A percentile compares a stretch with the other conserved stretches of the same genome.
phyloP scores from a whole-genome alignment of 1,140 invertebrate species.

The Heliconius eleuchia region DNA sequence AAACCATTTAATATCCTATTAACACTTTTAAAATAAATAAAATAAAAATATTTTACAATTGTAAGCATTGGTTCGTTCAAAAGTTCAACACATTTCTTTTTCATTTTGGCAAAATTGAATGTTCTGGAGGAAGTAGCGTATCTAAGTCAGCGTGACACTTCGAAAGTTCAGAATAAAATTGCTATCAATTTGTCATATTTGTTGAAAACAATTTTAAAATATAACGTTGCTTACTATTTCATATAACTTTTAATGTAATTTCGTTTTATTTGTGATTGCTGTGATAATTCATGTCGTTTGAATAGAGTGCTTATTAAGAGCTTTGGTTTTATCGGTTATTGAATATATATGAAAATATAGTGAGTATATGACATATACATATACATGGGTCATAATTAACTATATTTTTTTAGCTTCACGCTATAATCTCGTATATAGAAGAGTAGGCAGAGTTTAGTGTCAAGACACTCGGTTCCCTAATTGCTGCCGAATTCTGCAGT shows the following conservation, averaged over 20 bases:
- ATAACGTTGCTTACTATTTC: neutral
- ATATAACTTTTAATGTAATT: constrained; percentile 14
- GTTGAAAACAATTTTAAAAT: constrained; percentile 21
- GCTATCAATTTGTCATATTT: constrained; percentile 22
- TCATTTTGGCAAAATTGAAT: constrained; percentile 9
- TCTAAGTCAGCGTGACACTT: constrained; percentile 18
- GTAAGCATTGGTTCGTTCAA: constrained; percentile 1
- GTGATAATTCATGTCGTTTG: neutral
- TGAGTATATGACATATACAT: no score
- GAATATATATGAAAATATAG: no score
- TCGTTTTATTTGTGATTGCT: neutral
- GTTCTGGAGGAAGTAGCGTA: constrained; percentile 4
- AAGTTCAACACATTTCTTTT: constrained; percentile 4
- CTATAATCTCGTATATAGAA: no score
- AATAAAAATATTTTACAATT: neutral
- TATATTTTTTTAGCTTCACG: no score
- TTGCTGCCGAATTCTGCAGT: no score
- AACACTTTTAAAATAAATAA: neutral
- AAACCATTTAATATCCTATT: neutral
- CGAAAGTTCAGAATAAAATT: constrained; percentile 21
- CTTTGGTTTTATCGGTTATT: no score
- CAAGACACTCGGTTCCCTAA: no score
- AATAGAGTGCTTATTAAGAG: no score
- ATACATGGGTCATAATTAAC: no score
- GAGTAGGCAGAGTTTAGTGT: no score